Conservation (phyloP, 1,140 invertebrate genomes). For the Ridgeia piscesae region DNA sequence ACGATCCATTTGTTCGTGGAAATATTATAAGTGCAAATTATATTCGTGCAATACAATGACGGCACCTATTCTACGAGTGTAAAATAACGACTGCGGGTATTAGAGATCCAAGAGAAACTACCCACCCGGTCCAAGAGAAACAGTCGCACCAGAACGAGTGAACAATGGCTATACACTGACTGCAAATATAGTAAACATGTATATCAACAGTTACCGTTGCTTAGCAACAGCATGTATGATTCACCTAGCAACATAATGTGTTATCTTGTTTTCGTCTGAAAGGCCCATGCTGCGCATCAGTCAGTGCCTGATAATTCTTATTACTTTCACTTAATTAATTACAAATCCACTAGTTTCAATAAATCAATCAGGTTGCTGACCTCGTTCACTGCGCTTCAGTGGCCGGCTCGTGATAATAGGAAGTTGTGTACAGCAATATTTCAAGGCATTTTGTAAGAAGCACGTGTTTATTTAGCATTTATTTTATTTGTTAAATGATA, state of each 20-base stretch:
- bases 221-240: neutral
- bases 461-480: neutral
- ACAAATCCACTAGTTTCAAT: neutral
- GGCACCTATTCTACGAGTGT: too few species aligned
- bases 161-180: too few species aligned
- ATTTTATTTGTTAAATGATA: neutral
- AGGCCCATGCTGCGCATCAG: neutral
- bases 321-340: neutral
- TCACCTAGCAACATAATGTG: neutral
- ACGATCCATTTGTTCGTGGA: too few species aligned
- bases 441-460: neutral
- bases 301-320: neutral
- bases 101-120: too few species aligned
- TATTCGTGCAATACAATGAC: too few species aligned
- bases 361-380: neutral
- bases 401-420: neutral
- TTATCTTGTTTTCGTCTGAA: neutral
- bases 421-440: neutral
- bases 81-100: too few species aligned
- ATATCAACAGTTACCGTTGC: neutral
- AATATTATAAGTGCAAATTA: too few species aligned
- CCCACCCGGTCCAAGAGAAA: too few species aligned
- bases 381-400: neutral
- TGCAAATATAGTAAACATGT: neutral
- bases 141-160: too few species aligned